Evolutionary conservation across 2,888 invertebrate genomes (phyloP).

Genomic region (Tetragonula carbonaria): DNA sequence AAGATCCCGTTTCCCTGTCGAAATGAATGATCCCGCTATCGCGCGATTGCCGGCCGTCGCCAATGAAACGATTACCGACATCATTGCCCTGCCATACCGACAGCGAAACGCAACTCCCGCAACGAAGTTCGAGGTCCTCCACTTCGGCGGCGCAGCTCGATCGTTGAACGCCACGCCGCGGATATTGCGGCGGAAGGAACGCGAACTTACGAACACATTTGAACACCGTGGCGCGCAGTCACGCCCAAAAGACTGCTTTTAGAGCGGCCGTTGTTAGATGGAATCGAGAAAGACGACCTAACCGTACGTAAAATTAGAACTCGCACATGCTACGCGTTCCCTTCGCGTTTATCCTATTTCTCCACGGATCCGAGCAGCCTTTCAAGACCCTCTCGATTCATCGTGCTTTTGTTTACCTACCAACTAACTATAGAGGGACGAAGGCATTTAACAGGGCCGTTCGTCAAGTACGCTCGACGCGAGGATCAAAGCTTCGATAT

Average conservation of each 20-base stretch:
- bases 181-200: constrained; percentile 43
- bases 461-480: neutral
- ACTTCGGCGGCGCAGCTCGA: constrained; percentile 37
- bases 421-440: neutral
- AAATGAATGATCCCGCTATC: neutral
- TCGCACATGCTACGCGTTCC: constrained; percentile 56
- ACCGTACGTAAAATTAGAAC: constrained; percentile 73
- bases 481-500: neutral
- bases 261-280: constrained; percentile 51
- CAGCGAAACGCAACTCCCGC: constrained; percentile 11
- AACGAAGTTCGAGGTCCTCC: constrained; percentile 16
- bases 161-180: constrained; percentile 36
- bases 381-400: constrained; percentile 22
- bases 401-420: constrained; percentile 50
- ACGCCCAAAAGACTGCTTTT: constrained; percentile 63
- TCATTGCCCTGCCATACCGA: constrained; percentile 41
- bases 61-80: constrained; percentile 21
- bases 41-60: too few relatives aligned
- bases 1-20: neutral
- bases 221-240: constrained; percentile 61
- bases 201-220: constrained; percentile 43
- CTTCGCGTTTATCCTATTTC: constrained; percentile 62
- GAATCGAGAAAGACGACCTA: constrained; percentile 69
- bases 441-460: constrained; percentile 17
- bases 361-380: constrained; percentile 1